phyloP scores from a whole-genome alignment of 1,140 invertebrate species.

The Lepidurus packardi region DNA sequence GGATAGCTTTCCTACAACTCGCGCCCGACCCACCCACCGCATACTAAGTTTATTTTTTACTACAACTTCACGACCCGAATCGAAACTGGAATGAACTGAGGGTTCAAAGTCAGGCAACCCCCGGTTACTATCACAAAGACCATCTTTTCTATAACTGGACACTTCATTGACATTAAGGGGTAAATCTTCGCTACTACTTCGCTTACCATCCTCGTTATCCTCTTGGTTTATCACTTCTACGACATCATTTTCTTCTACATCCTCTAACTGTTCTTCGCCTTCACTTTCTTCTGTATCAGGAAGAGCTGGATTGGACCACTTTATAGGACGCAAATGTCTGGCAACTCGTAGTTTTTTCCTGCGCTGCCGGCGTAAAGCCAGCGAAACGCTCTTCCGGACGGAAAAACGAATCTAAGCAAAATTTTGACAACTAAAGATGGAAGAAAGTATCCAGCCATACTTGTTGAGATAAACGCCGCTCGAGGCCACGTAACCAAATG shows the following conservation, averaged over 20 bases:
- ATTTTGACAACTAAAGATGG: neutral
- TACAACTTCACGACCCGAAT: neutral
- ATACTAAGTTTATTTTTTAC: neutral
- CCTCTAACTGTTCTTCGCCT: neutral
- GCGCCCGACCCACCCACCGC: neutral
- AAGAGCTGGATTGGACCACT: neutral
- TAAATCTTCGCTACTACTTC: too few relatives aligned
- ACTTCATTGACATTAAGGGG: too few relatives aligned
- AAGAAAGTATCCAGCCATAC: neutral
- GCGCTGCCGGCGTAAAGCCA: neutral
- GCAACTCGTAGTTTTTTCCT: neutral
- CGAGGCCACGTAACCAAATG: neutral
- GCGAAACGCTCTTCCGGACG: neutral
- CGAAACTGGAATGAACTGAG: neutral
- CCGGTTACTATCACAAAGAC: too few relatives aligned
- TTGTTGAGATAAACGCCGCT: neutral
- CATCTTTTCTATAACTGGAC: too few relatives aligned
- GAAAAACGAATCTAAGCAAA: neutral
- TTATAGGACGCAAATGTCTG: neutral
- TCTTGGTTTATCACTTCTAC: too few relatives aligned
- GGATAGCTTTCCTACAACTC: neutral
- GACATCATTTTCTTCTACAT: neutral
- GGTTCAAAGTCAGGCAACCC: neutral
- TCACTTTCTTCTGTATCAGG: neutral
- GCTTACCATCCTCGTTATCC: too few relatives aligned